Evolutionary conservation across 2,797 vertebrate genomes (phyloP), one percentile per base, ranked within the genome.

Genomic region (Sandelia bainsii): DNA sequence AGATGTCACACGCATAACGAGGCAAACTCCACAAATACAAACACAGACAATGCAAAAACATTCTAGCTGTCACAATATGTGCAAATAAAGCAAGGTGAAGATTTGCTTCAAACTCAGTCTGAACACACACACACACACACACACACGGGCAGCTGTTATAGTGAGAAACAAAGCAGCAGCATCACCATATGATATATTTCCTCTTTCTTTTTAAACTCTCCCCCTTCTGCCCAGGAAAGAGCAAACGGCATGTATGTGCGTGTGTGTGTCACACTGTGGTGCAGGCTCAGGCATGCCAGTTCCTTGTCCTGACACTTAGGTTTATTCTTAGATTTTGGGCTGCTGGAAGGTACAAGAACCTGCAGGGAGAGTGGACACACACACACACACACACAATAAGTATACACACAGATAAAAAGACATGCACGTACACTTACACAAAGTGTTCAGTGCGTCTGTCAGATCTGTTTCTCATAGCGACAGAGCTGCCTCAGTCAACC

Each of bases 271-370:
- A 51, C 58, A 70, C 45, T 50, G 42, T 29, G 59, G 20, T 65
- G 48, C 57, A 63, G 32, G 9, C 56, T 72, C 57, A 65, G 32
- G 7, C 56, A 69, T 52, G 42, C 75, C 73, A 69, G 29, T 83
- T 75, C 56, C 78, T 84, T 77, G 83, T 73, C 72, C 68, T 80
- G 83, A 86, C 83, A 85, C 70, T 69, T 72, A 16, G 67, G 78
- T 84, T 89, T 88, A 89, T 84, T 89, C 79, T 88, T 89, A 80
- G 82, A 87, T 52, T 51, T 71, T 44, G 39, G 60, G 61, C 72
- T 75, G 79, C 80, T 80, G 53, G 63, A 83, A 75, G 78, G 73
- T 58, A 72, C 60, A 69, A 58, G 29, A 69, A 79, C 60, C 77
- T 80, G 62, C 57, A 62, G 77, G 75, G 58, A 75, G 37, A 8